Base-by-base conservation (phyloP, 2,113 vertebrate species). In the Riparia riparia region DNA sequence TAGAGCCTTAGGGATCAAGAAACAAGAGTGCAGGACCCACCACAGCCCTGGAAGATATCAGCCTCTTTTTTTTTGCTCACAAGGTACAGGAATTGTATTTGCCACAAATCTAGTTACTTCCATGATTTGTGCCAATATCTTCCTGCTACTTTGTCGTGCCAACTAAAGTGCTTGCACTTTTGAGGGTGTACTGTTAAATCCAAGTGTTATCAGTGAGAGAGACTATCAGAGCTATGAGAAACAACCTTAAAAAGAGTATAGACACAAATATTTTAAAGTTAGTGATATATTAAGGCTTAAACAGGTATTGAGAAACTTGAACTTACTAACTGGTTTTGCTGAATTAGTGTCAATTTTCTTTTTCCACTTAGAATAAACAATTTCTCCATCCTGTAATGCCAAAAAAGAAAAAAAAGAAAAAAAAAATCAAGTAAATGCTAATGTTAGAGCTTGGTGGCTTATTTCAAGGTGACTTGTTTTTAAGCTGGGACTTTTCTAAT, bases 291-390 rank as follows among this genome's bases (percentile, higher is more conserved):
- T 65, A 69, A 79, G 17, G 9, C 73, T 79, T 95, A 60, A 87
- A 45, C 5, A 57, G 15, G 14, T 72, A 54, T 24, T 69, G 10
- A 92, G 64, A 94, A 91, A 58, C 24, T 81, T 63, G 66, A 54
- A 98, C 98, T 98, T 97, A 99, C 99, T 98, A 78, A 94, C 89
- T 44, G 97, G 80, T 81, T 93, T 98, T 94, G 97, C 98, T 2
- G 96, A 96, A 39, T 98, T 96, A 9, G 78, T 90, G 25, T 98
- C 97, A 24, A 94, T 98, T 92, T 97, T 98, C 95, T 98, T 89
- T 97, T 98, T 98, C 99, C 99, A 99, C 96, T 98, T 96, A 19
- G 97, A 98, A 96, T 98, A 99, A 94, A 99, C 17, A 51, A 99
- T 57, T 95, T 99, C 98, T 53, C 99, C 99, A 64, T 98, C 98